phyloP scores from a whole-genome alignment of 2,113 vertebrate genomes.

The Tetrax tetrax region DNA sequence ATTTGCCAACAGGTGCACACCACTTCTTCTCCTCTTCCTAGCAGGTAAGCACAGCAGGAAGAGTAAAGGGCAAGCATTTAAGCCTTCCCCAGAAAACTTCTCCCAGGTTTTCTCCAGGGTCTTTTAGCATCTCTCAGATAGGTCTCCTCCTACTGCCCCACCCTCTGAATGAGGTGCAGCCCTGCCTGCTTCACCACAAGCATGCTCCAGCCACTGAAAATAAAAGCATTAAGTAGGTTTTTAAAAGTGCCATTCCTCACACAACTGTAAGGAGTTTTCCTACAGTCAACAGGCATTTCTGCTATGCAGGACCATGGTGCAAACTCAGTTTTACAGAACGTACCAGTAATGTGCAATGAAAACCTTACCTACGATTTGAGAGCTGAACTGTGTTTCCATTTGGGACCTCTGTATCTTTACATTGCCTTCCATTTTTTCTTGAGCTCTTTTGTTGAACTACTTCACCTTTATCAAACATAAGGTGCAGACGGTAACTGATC shows the following conservation, averaged over 20 bases:
- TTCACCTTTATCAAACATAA: conserved; percentile 93
- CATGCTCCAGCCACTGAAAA: not conserved
- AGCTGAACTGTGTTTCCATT: conserved; percentile 73
- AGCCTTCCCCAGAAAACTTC: not conserved
- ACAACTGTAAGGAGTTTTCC: not conserved
- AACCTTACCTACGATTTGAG: conserved; percentile 77
- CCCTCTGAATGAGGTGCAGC: not conserved
- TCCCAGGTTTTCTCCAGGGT: not conserved
- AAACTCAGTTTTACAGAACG: not conserved
- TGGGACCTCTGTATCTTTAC: conserved; percentile 75
- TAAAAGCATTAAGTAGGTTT: not conserved
- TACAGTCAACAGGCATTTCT: not conserved
- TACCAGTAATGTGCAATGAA: not conserved
- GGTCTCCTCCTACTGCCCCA: not conserved
- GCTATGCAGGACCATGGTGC: not conserved
- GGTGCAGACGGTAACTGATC: conserved; percentile 91
- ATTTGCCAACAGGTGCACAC: fast-evolving
- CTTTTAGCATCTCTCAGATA: not conserved
- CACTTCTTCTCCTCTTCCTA: not conserved
- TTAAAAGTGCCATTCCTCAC: not conserved
- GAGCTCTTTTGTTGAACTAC: conserved; percentile 80
- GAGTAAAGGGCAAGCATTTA: not conserved
- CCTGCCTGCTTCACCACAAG: not conserved
- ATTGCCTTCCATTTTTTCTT: conserved; percentile 76
- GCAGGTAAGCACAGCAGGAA: not conserved